Conservation (phyloP, 2,113 vertebrate genomes). For the Psophia crepitans region DNA sequence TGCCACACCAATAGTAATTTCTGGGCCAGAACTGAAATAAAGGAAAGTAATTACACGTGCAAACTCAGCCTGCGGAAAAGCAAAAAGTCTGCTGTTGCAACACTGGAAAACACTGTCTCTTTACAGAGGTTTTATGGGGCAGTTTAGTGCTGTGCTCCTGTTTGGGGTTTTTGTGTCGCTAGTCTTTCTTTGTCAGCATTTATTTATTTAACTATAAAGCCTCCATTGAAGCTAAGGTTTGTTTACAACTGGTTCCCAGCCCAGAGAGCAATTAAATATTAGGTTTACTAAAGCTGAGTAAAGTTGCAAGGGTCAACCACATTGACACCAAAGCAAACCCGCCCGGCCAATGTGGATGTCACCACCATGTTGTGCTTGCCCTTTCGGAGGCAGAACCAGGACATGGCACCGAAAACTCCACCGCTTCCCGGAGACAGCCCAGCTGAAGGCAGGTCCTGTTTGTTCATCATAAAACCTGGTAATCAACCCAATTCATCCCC, state of each 20-base stretch:
- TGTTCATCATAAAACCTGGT: slow-evolving; percentile 4
- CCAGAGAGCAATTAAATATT: slow-evolving; percentile 9
- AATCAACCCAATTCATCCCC: not conserved
- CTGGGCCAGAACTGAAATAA: not conserved
- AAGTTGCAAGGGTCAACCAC: not conserved
- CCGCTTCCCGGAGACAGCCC: not conserved
- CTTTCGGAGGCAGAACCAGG: accelerated
- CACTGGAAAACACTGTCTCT: not conserved
- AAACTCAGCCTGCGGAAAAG: not conserved
- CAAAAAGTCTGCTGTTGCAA: not conserved
- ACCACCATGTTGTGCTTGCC: not conserved
- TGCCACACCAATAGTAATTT: not conserved
- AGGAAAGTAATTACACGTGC: not conserved
- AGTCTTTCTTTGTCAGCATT: not conserved
- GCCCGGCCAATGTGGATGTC: not conserved
- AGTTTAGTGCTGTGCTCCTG: not conserved
- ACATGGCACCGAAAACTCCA: not conserved
- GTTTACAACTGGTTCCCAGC: slow-evolving; percentile 23
- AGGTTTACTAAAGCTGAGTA: not conserved
- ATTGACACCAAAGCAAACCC: not conserved
- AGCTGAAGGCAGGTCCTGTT: not conserved
- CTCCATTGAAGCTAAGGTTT: not conserved
- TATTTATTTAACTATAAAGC: slow-evolving; percentile 46
- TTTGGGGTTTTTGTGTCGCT: not conserved
- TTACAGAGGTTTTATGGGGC: slow-evolving; percentile 23